phyloP scores from a whole-genome alignment of 2,797 vertebrate species.

The Malacoctenus gilli region DNA sequence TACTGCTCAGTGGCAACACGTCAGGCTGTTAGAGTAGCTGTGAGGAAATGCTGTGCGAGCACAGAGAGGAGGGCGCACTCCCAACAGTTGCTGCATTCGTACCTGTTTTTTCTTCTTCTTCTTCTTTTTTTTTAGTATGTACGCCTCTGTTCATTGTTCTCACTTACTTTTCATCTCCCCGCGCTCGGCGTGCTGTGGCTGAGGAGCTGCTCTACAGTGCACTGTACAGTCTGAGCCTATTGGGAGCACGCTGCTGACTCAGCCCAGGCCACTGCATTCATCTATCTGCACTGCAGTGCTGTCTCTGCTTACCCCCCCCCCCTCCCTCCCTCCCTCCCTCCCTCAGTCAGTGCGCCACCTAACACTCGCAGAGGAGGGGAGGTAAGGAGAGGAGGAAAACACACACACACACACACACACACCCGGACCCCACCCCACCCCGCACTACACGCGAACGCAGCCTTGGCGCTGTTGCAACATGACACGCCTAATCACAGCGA shows the following conservation, averaged over 20 bases:
- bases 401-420: constrained; percentile 30
- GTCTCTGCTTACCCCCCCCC: constrained; percentile 51
- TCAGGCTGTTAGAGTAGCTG: not conserved
- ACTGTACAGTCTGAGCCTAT: constrained; percentile 71
- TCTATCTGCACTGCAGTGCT: constrained; percentile 84
- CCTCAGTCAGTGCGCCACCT: constrained; percentile 61
- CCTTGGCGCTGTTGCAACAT: constrained; percentile 54
- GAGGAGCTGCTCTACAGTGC: constrained; percentile 65
- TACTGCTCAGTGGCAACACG: too few relatives aligned
- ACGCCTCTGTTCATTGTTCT: constrained; percentile 44
- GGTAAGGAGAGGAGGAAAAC: not conserved
- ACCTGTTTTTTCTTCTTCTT: constrained; percentile 21
- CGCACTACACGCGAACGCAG: constrained; percentile 26
- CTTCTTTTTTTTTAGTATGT: not conserved
- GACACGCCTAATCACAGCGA: constrained; percentile 49
- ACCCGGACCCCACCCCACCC: constrained; percentile 10
- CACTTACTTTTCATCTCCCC: constrained; percentile 40
- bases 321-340: constrained; percentile 26
- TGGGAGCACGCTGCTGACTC: constrained; percentile 82
- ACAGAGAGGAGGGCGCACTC: constrained; percentile 9
- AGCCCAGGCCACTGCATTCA: constrained; percentile 81
- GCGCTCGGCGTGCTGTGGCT: constrained; percentile 53
- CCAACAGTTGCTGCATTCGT: constrained; percentile 36
- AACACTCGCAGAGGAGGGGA: constrained; percentile 23
- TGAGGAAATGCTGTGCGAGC: not conserved